Percentiles rank a stretch among this genome's conserved stretches.
Conservation (phyloP, 53 echinoderm and acorn worm species). For the Henricia sp. region DNA sequence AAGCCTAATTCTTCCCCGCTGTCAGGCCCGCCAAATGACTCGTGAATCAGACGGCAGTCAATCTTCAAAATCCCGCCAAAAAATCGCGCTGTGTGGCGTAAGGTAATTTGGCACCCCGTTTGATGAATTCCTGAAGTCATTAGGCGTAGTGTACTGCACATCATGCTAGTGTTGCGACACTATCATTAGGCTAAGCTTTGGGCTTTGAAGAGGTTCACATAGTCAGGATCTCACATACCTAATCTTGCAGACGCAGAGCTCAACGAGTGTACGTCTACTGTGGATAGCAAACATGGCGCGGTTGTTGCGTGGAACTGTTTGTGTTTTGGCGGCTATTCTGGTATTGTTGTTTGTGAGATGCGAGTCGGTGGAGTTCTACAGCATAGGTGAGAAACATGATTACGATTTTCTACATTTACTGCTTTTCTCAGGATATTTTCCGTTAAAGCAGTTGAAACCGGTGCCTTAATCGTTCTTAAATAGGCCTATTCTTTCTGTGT, state of each 20-base stretch:
- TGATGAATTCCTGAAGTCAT: no score
- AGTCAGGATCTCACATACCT: no score
- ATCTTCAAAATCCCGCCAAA: neutral
- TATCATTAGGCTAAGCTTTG: no score
- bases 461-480: no score
- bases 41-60: neutral
- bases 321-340: neutral
- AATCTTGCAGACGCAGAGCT: no score
- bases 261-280: constrained; percentile 26
- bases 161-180: no score
- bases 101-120: neutral
- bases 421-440: no score
- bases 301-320: neutral
- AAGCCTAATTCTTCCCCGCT: neutral
- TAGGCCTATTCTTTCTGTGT: no score
- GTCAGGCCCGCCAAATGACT: neutral
- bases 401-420: no score
- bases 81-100: neutral
- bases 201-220: no score
- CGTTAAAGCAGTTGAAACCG: no score
- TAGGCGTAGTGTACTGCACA: no score
- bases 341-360: constrained; percentile 41
- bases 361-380: constrained; percentile 31
- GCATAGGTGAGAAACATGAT: constrained; percentile 14
- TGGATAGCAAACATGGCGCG: constrained; percentile 7